Evolutionary conservation across 2,888 invertebrate species (phyloP), one percentile per base, ranked within the genome.

Genomic region (Patella pellucida): DNA sequence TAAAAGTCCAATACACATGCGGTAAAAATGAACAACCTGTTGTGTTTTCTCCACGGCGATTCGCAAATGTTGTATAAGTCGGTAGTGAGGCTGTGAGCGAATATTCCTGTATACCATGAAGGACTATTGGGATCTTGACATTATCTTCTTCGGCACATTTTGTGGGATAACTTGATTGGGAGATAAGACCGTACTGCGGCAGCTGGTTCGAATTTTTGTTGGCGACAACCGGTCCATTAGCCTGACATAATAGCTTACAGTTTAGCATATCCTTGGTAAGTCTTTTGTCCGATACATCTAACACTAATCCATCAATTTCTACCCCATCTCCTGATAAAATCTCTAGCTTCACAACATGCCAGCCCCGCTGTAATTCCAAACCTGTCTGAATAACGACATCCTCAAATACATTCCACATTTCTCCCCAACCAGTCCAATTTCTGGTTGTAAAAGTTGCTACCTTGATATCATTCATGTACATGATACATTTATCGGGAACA

Each of bases 91-190:
- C 82, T 0, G 84, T 85, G 3, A 85, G 77, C 31, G 80, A 80
- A 67, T 83, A 85, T 69, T 69, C 74, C 62, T 78, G 76, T 0
- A 85, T 77, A 14, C 76, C 75, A 1, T 81, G 80, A 50, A 84
- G 82, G 74, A 83, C 82, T 4, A 85, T 78, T 11, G 85, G 83
- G n/a, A 85, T 73, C 51, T 85, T 82, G 1, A 86, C 76, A 70
- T 86, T 86, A 67, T 86, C 85, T 50, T 84, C 84, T 68, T 86
- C 86, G 2, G 85, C 84, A 71, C 86, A 86, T 11, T 31, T 69
- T 15, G 85, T 84, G 9, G 52, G 69, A 12, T 75, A 76, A 71
- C 85, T 86, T 9, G 74, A 72, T 68, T 85, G 85, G 0, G 75
- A 52, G 1, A 80, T 75, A 41, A 71, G 69, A 12, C 75, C 79